Evolutionary conservation across 1,140 invertebrate species (phyloP), one percentile per base, ranked within the genome.

Genomic region (Trypoxylus dichotomus): DNA sequence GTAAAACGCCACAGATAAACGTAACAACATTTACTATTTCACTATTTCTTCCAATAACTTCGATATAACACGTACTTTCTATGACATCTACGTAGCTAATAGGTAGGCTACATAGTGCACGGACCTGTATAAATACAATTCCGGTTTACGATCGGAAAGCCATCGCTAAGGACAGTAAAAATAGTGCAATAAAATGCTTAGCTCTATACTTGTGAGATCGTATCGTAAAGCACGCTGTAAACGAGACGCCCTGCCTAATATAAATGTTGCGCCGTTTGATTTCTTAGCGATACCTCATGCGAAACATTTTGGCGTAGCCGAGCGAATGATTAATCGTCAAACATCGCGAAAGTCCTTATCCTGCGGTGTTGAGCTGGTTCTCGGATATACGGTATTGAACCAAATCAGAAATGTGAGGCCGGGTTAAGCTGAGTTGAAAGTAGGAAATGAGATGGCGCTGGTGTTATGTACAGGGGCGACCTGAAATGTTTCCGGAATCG

Each of bases 161-260:
- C 60, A 2, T 24, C 21, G 60, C 3, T 11, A 54, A 25, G 60
- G 60, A 68, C 24, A 68, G 24, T 68, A 68, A 68, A 68, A 68
- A 68, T 25, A 68, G 11, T 68, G 60, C 60, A 68, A 68, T 68
- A 68, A 68, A 68, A 68, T 24, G 60, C 27, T 68, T 68, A 68
- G 27, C 25, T 27, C 60, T 11, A 27, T 68, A 29, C 60, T 68
- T 68, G 60, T 27, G 11, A 68, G 24, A 68, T 68, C 60, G 60
- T 10, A 68, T 68, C 21, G 60, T 29, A 27, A 29, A 68, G 27
- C 60, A 68, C 10, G 60, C 60, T 27, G 60, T 68, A 68, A 68
- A 68, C 60, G 21, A 0, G 19, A 27, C 21, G 24, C 60, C 19
- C 15, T 54, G 15, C 7, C 47, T 7, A 19, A 19, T 19, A 19